Conservation (phyloP, 2,888 invertebrate species). For the Hypomecis punctinalis region DNA sequence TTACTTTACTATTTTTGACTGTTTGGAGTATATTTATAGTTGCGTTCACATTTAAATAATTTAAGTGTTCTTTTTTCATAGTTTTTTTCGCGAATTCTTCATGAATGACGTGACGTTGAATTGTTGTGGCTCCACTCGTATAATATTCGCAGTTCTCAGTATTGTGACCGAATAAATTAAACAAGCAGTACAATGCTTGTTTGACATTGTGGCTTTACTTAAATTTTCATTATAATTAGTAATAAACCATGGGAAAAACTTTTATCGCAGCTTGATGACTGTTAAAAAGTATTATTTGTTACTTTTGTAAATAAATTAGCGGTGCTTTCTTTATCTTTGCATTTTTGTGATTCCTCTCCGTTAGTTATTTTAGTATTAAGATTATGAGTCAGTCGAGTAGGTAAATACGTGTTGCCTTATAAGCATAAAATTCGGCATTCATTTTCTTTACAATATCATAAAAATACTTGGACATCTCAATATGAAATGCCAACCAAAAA, state of each 20-base stretch:
- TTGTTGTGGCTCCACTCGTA: constrained; percentile 35
- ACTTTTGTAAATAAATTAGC: constrained; percentile 13
- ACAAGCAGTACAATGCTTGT: constrained; percentile 40
- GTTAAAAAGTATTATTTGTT: not conserved
- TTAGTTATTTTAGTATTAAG: too few relatives aligned
- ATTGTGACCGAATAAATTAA: constrained; percentile 43
- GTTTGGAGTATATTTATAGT: not conserved
- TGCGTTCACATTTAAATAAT: not conserved
- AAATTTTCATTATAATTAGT: constrained; percentile 32
- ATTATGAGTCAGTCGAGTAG: too few relatives aligned
- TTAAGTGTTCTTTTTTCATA: not conserved
- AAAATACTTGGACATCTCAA: too few relatives aligned
- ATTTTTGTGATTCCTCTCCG: not conserved
- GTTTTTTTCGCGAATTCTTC: constrained; percentile 3
- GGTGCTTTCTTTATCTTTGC: constrained; percentile 11
- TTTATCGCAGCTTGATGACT: constrained; percentile 14
- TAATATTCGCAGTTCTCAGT: constrained; percentile 42
- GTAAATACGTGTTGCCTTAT: too few relatives aligned
- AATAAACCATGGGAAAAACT: constrained; percentile 35
- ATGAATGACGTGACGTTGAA: constrained; percentile 1
- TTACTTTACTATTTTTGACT: too few relatives aligned
- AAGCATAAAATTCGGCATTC: too few relatives aligned
- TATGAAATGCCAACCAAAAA: too few relatives aligned
- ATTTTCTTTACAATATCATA: too few relatives aligned
- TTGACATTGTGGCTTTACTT: constrained; percentile 36